Evolutionary conservation across 1,140 invertebrate species (phyloP), one percentile per base, ranked within the genome.

Genomic region (Ceratitis capitata): DNA sequence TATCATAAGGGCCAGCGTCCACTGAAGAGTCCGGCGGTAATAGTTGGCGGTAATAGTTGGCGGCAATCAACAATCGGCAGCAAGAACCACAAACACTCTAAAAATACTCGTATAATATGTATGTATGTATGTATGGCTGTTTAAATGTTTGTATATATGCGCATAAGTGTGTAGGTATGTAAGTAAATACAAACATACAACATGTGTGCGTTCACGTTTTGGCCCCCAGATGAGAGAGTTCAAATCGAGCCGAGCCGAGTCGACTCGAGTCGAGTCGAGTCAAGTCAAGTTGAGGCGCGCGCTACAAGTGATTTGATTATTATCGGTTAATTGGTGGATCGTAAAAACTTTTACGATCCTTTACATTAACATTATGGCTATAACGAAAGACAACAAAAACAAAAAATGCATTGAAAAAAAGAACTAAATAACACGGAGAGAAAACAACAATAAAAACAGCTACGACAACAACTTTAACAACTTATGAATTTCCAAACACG

Each of bases 251-350:
- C 61, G 61, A 69, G 26, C 29, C 29, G 61, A 39, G 61, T 64
- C 32, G 14, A 35, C n/a, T 69, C 61, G 61, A 69, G 26, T 61
- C 29, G 61, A 39, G 61, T 64, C 32, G 14, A 35, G 39, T 19
- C n/a, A 39, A 45, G n/a, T 61, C 29, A 19, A 78, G 35, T 78
- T 19, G 49, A 74, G 39, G 39, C 49, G 49, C 82, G 82, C 82
- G 85, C 69, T 87, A 86, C 85, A 88, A 88, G 87, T 89, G 89
- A 89, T 88, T 89, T 88, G 89, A 90, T 89, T 90, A 90, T 90
- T 88, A 90, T 90, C 89, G 89, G 88, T 90, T 90, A 90, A 90
- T 90, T 90, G 89, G 83, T 85, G 88, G 85, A 32, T 90, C 89
- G 89, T 90, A 89, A 90, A 78, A 90, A 86, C 87, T 90, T 89